A percentile compares a stretch with the other conserved stretches of the same genome.
Evolutionary conservation across 2,113 vertebrate species (phyloP).

Genomic region (Python bivittatus): DNA sequence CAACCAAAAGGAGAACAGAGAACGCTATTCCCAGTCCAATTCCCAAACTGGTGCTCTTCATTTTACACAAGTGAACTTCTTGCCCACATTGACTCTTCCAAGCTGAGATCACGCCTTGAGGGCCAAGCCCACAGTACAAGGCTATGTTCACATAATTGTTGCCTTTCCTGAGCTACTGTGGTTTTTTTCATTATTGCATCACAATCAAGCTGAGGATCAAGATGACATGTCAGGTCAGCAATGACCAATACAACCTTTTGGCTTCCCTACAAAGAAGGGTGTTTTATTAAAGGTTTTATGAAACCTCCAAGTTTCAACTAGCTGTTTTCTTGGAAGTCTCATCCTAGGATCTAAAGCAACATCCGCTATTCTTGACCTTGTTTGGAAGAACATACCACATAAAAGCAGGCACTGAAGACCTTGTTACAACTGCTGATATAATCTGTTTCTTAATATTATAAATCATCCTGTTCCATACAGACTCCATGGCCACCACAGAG

Average conservation of each 20-base stretch:
- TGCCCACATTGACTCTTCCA: neutral
- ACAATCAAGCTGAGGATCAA: neutral
- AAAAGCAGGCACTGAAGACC: neutral
- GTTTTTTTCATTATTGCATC: neutral
- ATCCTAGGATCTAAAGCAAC: neutral
- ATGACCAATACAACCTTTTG: neutral
- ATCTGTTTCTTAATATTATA: neutral
- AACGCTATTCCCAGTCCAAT: neutral
- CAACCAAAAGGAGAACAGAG: neutral
- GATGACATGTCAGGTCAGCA: neutral
- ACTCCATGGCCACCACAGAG: too few relatives aligned
- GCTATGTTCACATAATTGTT: neutral
- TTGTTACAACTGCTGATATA: neutral
- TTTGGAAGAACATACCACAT: neutral
- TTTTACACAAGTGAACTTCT: neutral
- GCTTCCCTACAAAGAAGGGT: neutral
- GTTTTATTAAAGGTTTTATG: neutral
- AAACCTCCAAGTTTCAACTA: neutral
- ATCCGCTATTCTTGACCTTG: neutral
- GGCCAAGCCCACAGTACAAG: neutral
- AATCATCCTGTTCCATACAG: too few relatives aligned
- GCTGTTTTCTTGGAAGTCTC: neutral
- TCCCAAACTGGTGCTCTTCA: neutral
- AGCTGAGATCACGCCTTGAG: neutral
- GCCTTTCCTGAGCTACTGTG: neutral